Base-by-base conservation (phyloP, 2,797 vertebrate species). In the Cryptoprocta ferox region DNA sequence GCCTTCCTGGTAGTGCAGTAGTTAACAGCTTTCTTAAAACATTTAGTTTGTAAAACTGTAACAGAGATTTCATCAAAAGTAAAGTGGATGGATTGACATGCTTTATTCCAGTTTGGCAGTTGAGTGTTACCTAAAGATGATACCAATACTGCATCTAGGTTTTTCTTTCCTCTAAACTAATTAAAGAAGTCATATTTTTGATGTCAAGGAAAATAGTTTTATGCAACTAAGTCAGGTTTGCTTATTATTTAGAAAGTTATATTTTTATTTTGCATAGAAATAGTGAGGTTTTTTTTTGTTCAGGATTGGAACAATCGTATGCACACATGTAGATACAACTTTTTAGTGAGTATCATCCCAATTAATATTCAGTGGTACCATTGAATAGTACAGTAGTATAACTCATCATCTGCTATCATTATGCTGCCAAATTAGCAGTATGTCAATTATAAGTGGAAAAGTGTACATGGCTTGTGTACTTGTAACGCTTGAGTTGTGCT, bases 131-230 rank as follows among this genome's bases (percentile, higher is more conserved):
- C 92, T 93, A 97, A 95, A 97, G 96, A 98, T 96, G 86, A 94
- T 68, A 95, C 91, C 37, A 53, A 81, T 97, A 19, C 73, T 93
- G 66, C 78, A 97, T 93, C 68, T 94, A 93, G 71, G 93, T 98
- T 95, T 75, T 91, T 96, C 94, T 97, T 95, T 98, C 71, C 96
- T 93, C 66, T 93, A 93, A 98, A 59, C 48, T 93, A 95, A 97
- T 97, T 97, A 98, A 98, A 94, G 79, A 75, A 95, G 56, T 88
- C 82, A 30, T 56, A 97, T 98, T 97, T 94, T 97, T 98, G 97
- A 95, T 97, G 89, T 95, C 93, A 97, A 96, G 5, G 35, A 92
- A 59, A 94, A 68, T 2, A 88, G 26, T 84, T 94, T 96, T 48
- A 63, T 87, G 87, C 37, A 56, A n/a, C 81, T 95, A 18, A 3